Evolutionary conservation across 2,888 invertebrate species (phyloP), one percentile per base, ranked within the genome.

Genomic region (Chromoteleia sp.): DNA sequence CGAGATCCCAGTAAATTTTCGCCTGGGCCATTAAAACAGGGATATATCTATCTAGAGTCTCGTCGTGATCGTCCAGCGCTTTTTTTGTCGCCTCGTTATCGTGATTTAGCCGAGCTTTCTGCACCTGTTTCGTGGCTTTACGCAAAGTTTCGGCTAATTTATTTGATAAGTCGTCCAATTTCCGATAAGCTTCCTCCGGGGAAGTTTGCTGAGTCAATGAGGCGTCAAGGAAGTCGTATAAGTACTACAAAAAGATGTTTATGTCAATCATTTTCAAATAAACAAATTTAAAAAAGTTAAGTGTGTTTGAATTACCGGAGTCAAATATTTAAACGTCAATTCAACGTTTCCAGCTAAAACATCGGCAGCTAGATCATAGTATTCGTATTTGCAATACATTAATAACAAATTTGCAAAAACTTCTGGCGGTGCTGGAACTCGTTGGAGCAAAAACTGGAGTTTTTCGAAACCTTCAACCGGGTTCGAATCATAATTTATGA

Each of bases 1-100:
- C 98, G 91, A 97, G 94, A 84, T 99, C 98, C 99, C 99, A 99
- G 89, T 98, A 98, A 84, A 99, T 98, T 93, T 98, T 99, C 0
- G 99, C 99, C 92, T 99, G 98, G 0, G 98, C 98, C 99, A 99
- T 99, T n/a, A 99, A 94, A 0, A 99, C 98, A 0, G 99, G 99
- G 80, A 99, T 96, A 89, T 98, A 99, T 86, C 98, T 95, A 89
- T 98, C 98, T 83, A 98, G 91, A 0, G 96, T 96, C 87, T 97
- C 97, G 89, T 99, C 97, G 89, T 98, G 98, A 88, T 98, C 97
- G 67, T 96, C 95, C 0, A 99, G 96, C 3, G 98, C 97, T 92
- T 95, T 96, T 89, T 98, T 96, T 0, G 98, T 95, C 82, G 96
- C 95, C 86, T 96, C 96, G 85, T 98, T 98, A 89, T 99, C 98